Percentiles rank a stretch among this genome's conserved stretches.
Evolutionary conservation across 2,113 vertebrate species (phyloP).

Genomic region (Atlantisia rogersi): DNA sequence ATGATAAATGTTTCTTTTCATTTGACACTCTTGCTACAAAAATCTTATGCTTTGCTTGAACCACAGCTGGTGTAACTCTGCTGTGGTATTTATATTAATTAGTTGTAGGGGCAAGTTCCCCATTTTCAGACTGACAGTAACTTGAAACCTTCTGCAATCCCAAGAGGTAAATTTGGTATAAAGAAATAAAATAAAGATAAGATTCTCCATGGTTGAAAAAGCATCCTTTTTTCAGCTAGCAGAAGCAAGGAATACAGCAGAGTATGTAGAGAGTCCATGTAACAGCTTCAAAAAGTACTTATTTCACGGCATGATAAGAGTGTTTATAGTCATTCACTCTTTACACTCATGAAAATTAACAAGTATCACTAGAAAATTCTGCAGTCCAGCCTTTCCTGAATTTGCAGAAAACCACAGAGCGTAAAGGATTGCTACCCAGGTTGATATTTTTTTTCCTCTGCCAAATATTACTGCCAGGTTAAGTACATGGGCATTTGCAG

Average conservation of each 20-base stretch:
- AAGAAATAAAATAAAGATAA: neutral
- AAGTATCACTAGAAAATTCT: neutral
- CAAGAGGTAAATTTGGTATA: neutral
- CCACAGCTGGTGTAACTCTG: accelerated
- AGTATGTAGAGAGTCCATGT: neutral
- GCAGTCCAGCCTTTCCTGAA: neutral
- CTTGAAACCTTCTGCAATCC: neutral
- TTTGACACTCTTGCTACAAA: neutral
- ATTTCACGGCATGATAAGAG: neutral
- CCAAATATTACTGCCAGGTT: neutral
- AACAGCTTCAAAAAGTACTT: neutral
- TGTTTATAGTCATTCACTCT: neutral
- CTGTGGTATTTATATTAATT: neutral
- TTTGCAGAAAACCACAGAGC: neutral
- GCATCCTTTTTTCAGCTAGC: accelerated
- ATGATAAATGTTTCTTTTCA: neutral
- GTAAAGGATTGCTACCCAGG: neutral
- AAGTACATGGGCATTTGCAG: neutral
- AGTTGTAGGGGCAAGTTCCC: neutral
- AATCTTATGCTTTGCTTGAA: neutral
- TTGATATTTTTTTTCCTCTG: neutral
- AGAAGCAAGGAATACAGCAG: neutral
- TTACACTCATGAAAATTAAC: neutral
- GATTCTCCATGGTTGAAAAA: neutral
- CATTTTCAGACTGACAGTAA: neutral